Conservation (phyloP, 2,888 invertebrate genomes). For the Leucophora obtusa region DNA sequence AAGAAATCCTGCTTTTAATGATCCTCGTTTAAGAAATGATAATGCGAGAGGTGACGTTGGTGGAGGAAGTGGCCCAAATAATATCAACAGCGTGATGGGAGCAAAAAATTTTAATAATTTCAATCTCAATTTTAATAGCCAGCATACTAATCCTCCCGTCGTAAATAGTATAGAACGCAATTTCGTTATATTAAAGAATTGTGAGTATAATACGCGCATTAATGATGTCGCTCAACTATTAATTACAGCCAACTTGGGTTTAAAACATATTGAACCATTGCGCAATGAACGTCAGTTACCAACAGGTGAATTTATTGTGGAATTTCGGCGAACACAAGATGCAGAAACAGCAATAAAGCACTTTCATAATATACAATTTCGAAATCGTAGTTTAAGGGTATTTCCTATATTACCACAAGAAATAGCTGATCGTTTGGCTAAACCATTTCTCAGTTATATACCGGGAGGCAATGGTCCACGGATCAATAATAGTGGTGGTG, state of each 20-base stretch:
- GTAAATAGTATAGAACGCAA: slow-evolving; percentile 77
- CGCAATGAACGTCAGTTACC: slow-evolving; percentile 85
- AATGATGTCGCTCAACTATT: slow-evolving; percentile 90
- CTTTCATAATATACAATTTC: slow-evolving; percentile 79
- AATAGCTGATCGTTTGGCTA: slow-evolving; percentile 80
- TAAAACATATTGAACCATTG: slow-evolving; percentile 88
- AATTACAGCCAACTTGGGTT: slow-evolving; percentile 86
- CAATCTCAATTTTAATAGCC: slow-evolving; percentile 46
- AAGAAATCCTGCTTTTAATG: slow-evolving; percentile 51
- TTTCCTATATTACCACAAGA: slow-evolving; percentile 81
- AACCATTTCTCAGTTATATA: slow-evolving; percentile 75
- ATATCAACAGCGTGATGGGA: slow-evolving; percentile 8
- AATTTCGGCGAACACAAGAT: slow-evolving; percentile 86
- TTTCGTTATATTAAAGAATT: slow-evolving; percentile 85
- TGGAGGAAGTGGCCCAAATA: neutral
- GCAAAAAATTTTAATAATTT: slow-evolving; percentile 37
- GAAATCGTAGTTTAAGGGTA: slow-evolving; percentile 72
- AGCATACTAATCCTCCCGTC: slow-evolving; percentile 18
- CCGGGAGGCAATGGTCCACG: slow-evolving; percentile 70
- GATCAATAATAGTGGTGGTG: slow-evolving; percentile 41
- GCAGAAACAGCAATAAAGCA: slow-evolving; percentile 79
- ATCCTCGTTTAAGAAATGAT: slow-evolving; percentile 67
- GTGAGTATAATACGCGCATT: slow-evolving; percentile 87
- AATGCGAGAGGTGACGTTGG: neutral
- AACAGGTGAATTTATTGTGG: slow-evolving; percentile 92